Conservation (phyloP, 2,797 vertebrate genomes). For the Apogon hyalosoma region DNA sequence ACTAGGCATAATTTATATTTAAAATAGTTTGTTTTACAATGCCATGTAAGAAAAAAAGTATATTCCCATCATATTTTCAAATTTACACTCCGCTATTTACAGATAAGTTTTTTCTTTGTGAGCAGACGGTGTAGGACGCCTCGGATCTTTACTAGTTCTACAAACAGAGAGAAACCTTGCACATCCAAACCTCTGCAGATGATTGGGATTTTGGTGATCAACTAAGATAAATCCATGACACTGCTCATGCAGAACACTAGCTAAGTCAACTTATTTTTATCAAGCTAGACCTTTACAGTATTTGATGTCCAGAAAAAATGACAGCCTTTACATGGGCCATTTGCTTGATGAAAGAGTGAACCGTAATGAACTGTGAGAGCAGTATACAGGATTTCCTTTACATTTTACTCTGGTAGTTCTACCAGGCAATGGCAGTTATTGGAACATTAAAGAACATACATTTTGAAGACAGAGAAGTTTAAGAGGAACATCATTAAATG, state of each 20-base stretch:
- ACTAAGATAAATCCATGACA: constrained; percentile 28
- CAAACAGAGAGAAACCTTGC: constrained; percentile 27
- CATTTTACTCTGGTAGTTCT: constrained; percentile 41
- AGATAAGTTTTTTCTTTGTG: constrained; percentile 76
- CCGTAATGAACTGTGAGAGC: constrained; percentile 21
- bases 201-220: constrained; percentile 29
- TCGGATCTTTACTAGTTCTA: constrained; percentile 27
- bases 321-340: constrained; percentile 14
- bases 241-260: constrained; percentile 45
- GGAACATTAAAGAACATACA: constrained; percentile 20
- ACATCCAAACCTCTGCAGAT: constrained; percentile 46
- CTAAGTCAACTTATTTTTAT: constrained; percentile 46
- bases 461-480: constrained; percentile 4
- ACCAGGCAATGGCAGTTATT: constrained; percentile 38
- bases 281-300: constrained; percentile 39
- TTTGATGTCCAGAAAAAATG: constrained; percentile 42
- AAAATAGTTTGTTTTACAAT: constrained; percentile 90
- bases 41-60: constrained; percentile 90
- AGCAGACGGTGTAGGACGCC: constrained; percentile 37
- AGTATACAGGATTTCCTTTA: constrained; percentile 34
- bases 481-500: constrained; percentile 18
- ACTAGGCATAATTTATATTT: constrained; percentile 88
- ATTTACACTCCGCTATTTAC: constrained; percentile 97
- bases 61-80: constrained; percentile 88
- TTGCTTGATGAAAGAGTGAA: constrained; percentile 16